Base-by-base conservation (phyloP, 2,797 vertebrate species). In the Cuculus canorus region DNA sequence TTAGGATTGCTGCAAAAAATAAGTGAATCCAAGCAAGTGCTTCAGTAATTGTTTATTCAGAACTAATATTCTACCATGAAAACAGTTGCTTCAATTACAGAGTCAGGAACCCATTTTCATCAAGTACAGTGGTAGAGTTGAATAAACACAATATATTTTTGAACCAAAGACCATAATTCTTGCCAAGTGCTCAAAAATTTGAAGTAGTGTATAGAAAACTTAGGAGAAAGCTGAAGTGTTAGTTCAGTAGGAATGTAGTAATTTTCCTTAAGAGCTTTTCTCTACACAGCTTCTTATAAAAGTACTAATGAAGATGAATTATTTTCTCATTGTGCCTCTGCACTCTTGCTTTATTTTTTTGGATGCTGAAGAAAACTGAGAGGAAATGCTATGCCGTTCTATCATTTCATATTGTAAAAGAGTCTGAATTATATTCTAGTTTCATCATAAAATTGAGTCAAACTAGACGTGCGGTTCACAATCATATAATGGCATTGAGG, bases 31-130 rank as follows among this genome's bases (percentile, higher is more conserved):
- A 64, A 59, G 47, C 33, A 90, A 86, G 25, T 47, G 24, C 45
- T 88, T 89, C n/a, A 61, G 23, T 14, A 78, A 59, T 15, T 28
- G 7, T 91, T 96, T 84, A 92, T 91, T 95, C 54, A 59, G 65
- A 82, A 87, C 33, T 80, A 53, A 50, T 75, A 41, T 12, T 77
- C 32, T 33, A 43, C 54, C 33, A 43, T 19, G 61, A 69, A 61
- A 92, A 45, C 33, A 82, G 52, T 17, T 60, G 27, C 52, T 70
- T 70, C 5, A 82, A 54, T 70, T 57, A 61, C 1, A 69, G 17
- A 87, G 33, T 35, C 68, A 82, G 41, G 54, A n/a, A 71, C 30
- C 69, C 3, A 21, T 57, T 35, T 68, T 59, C 54, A 23, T 45
- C 19, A 61, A 59, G 27, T 52, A 65, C 50, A 47, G 13, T 2